Evolutionary conservation across 2,113 vertebrate species (phyloP), one percentile per base, ranked within the genome.

Genomic region (Coreoperca whiteheadi): DNA sequence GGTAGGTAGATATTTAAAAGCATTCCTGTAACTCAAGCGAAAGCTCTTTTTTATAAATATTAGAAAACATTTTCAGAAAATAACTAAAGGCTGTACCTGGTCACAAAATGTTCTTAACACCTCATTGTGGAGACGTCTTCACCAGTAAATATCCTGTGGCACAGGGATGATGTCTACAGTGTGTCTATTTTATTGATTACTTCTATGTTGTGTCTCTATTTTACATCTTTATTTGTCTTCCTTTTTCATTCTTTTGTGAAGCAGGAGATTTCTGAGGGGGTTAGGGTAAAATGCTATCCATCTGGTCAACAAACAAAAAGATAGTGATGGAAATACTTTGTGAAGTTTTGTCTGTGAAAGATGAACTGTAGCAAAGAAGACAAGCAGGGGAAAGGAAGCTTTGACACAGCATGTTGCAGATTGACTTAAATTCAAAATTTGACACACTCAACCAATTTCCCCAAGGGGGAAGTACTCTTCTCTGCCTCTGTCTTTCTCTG

Each of bases 381-480:
- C n/a, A 43, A n/a, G 34, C 28, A 34, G 39, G 25, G 21, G n/a
- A 57, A 74, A 79, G 32, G 51, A 69, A 48, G 46, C 56, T 80
- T 15, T 73, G 74, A 81, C 77, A 66, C 34, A 66, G 64, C 69
- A 68, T 39, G 20, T 46, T 68, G 30, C 30, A 59, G 7, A 75
- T 41, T 54, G 75, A 88, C 79, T 72, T 25, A 28, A 83, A 88
- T 48, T 74, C 54, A 68, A 66, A 67, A 66, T 73, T 18, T 81
- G 76, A 86, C 86, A 89, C 30, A 63, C 41, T 77, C 71, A 74
- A 78, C 41, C 68, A 79, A 73, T 61, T 83, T 64, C 82, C 79
- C 71, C 37, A n/a, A 15, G 39, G 67, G 59, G 54, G 20, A 32
- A 18, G 50, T 18, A 18, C 43, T 77, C 69, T 66, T 69, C 68